Conservation (phyloP, 1,140 invertebrate species). For the Ceratoteleas bidentatus region DNA sequence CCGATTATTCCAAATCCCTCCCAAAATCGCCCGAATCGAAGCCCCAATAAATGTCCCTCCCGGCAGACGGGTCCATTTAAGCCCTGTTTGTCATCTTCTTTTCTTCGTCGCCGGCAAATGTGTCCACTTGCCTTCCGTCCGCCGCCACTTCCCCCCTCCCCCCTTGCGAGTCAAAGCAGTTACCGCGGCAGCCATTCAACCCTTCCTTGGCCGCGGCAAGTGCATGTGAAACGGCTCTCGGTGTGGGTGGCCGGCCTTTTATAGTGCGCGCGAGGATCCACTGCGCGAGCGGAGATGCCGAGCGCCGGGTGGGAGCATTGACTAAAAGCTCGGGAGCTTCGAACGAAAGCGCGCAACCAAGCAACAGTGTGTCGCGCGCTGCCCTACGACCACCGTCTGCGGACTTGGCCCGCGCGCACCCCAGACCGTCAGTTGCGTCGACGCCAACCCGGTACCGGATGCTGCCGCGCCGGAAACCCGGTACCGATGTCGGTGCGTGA, state of each 20-base stretch:
- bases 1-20: too few relatives aligned
- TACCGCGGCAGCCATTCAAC: conserved; percentile 38
- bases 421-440: not conserved
- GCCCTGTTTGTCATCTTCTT: conserved; percentile 26
- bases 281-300: conserved; percentile 3
- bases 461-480: not conserved
- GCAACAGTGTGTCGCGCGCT: conserved; percentile 79
- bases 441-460: conserved; percentile 1
- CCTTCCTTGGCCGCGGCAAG: conserved; percentile 13
- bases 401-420: too few relatives aligned
- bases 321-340: conserved; percentile 50
- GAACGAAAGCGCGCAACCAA: conserved; percentile 52
- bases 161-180: conserved; percentile 25
- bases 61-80: conserved; percentile 12
- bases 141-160: too few relatives aligned
- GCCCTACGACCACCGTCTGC: conserved; percentile 64
- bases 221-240: conserved; percentile 19
- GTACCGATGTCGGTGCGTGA: conserved; percentile 23
- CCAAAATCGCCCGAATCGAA: too few relatives aligned
- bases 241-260: conserved; percentile 22
- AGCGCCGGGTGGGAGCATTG: conserved; percentile 30
- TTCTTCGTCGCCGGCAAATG: conserved; percentile 21
- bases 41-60: too few relatives aligned
- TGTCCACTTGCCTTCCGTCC: conserved; percentile 36
- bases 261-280: conserved; percentile 16